These are phyloP conservation scores for Drosophila gunungcola DNA, from an alignment of 1,140 invertebrate species.

Conservation along the genomic window DNA sequence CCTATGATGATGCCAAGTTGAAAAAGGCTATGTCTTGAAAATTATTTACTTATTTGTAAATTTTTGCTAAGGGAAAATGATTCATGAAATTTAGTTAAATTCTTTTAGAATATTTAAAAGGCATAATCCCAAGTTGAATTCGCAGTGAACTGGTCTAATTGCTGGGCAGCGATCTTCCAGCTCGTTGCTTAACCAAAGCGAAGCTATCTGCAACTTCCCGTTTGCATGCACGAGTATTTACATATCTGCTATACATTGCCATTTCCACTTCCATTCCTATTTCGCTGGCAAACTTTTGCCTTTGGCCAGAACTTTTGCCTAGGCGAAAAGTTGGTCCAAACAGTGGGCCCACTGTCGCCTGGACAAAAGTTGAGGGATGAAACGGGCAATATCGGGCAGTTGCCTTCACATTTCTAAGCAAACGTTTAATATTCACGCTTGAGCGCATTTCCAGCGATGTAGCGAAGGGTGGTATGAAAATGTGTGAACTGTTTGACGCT, in stretches of 20 bases:
- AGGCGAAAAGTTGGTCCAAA: conserved; percentile 35
- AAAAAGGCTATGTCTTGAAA: too few species aligned
- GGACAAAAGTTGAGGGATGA: conserved; percentile 17
- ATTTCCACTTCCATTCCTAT: conserved; percentile 10
- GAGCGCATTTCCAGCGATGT: conserved; percentile 59
- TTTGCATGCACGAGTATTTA: conserved; percentile 19
- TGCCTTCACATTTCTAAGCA: conserved; percentile 52
- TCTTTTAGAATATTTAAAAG: too few species aligned
- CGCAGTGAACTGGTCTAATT: conserved; percentile 26
- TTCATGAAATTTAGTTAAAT: too few species aligned
- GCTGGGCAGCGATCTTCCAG: conserved; percentile 36
- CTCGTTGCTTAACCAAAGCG: conserved; percentile 37
- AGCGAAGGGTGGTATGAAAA: conserved; percentile 45
- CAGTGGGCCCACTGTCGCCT: conserved; percentile 23
- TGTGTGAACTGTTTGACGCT: conserved; percentile 81
- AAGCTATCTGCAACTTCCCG: conserved; percentile 28
- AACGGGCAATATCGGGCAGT: conserved; percentile 7
- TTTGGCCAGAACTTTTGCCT: conserved; percentile 19
- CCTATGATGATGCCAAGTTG: too few species aligned
- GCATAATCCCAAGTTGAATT: conserved; percentile 1
- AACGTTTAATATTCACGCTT: conserved; percentile 83
- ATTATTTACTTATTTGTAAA: too few species aligned
- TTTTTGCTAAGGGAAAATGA: too few species aligned
- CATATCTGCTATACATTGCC: conserved; percentile 25
- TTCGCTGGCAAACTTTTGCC: conserved; percentile 24